Percentiles rank a stretch among this genome's conserved stretches.
These are phyloP conservation scores for Brachystomella parvula DNA, from an alignment of 1,140 invertebrate species.

Conservation along the genomic window DNA sequence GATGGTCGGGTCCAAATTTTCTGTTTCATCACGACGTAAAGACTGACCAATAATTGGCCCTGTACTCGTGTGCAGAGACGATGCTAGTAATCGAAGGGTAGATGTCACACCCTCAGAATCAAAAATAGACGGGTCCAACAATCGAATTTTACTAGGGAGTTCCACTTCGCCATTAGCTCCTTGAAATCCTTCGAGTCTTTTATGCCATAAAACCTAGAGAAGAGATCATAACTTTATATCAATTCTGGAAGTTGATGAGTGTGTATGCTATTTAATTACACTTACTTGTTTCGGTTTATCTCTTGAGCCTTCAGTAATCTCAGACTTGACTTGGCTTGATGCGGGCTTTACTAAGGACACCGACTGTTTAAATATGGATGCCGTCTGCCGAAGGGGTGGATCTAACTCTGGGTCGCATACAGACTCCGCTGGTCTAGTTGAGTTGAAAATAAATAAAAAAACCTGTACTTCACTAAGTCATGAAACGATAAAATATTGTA, in stretches of 20 bases:
- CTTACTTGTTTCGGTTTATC: conserved; percentile 2
- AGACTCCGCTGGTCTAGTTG: background rate
- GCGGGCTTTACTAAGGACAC: background rate
- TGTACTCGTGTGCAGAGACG: background rate
- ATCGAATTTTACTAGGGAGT: background rate
- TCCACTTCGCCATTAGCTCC: background rate
- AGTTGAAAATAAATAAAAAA: too few species aligned
- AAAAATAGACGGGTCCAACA: background rate
- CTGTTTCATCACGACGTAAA: background rate
- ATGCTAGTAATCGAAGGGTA: background rate
- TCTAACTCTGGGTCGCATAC: background rate
- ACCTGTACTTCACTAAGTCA: too few species aligned
- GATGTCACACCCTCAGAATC: background rate
- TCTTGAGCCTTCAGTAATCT: background rate
- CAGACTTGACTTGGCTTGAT: background rate
- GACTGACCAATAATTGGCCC: background rate
- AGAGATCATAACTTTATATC: background rate
- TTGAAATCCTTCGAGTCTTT: background rate
- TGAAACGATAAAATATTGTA: too few species aligned
- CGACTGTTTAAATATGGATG: conserved; percentile 4
- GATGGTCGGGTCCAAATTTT: background rate
- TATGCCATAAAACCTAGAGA: background rate
- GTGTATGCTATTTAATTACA: background rate
- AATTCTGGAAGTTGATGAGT: background rate
- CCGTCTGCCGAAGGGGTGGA: background rate